Conservation (phyloP, 2,888 invertebrate genomes). For the Pharmacophagus antenor region DNA sequence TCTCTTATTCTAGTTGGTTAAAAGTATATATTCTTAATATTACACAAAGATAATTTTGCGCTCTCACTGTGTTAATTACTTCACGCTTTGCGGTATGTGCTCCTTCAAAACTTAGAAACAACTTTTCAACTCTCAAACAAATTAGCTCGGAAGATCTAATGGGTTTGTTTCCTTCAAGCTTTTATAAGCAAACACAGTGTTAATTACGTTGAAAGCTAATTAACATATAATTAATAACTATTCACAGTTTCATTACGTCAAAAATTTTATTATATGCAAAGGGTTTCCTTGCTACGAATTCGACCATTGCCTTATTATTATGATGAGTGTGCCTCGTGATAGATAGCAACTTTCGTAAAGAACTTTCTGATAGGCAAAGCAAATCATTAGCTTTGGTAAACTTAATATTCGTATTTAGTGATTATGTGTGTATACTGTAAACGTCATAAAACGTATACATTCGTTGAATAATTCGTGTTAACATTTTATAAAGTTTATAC, state of each 20-base stretch:
- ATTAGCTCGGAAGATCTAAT: constrained; percentile 12
- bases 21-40: constrained; percentile 1
- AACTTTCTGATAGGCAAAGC: too few species aligned
- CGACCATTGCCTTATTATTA: background rate
- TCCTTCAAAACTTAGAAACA: constrained; percentile 23
- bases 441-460: too few species aligned
- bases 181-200: constrained; percentile 4
- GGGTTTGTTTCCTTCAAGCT: constrained; percentile 9
- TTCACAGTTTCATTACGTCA: background rate
- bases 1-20: background rate
- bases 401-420: too few species aligned
- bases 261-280: background rate
- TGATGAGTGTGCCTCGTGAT: too few species aligned
- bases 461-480: too few species aligned
- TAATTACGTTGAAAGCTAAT: background rate
- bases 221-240: background rate
- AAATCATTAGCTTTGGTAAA: too few species aligned
- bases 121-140: constrained; percentile 21
- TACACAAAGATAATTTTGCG: constrained; percentile 19
- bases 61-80: constrained; percentile 22
- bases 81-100: constrained; percentile 18
- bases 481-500: too few species aligned
- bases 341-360: too few species aligned
- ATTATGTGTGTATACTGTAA: too few species aligned
- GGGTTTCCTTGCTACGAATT: background rate